Percentiles rank a stretch among this genome's conserved stretches.
phyloP scores from a whole-genome alignment of 2,888 invertebrate species.

The Elaeidobius kamerunicus region DNA sequence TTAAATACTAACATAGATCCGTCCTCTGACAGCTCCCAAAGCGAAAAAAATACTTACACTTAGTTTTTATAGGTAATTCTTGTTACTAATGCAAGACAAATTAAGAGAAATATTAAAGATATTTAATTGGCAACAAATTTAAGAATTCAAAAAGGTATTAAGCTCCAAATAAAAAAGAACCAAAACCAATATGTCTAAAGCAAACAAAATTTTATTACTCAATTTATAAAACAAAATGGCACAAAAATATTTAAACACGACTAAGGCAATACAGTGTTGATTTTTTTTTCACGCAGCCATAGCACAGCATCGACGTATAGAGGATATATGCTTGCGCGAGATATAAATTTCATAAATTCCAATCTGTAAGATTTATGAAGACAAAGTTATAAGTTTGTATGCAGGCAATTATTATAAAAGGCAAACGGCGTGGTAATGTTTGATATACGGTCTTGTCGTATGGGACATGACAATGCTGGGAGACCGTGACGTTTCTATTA shows the following conservation, averaged over 20 bases:
- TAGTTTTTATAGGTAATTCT: too few species aligned
- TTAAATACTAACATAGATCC: too few species aligned
- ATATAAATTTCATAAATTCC: constrained; percentile 29
- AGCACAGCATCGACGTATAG: constrained; percentile 10
- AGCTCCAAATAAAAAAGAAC: too few species aligned
- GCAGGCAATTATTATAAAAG: constrained; percentile 29
- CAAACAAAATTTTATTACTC: too few species aligned
- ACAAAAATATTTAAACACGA: neutral
- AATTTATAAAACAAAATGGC: too few species aligned
- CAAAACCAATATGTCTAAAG: too few species aligned
- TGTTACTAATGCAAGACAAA: too few species aligned
- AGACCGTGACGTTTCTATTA: constrained; percentile 26
- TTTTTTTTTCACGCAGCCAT: constrained; percentile 18
- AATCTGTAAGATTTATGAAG: constrained; percentile 25
- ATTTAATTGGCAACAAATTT: too few species aligned
- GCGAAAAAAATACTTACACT: too few species aligned
- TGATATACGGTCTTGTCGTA: constrained; percentile 26
- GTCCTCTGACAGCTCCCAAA: too few species aligned
- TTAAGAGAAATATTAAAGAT: too few species aligned
- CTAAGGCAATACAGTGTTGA: neutral
- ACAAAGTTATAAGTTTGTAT: constrained; percentile 28
- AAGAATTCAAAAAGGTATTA: too few species aligned
- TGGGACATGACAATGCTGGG: constrained; percentile 27
- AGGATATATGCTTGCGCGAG: constrained; percentile 18
- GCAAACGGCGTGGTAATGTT: constrained; percentile 22